Evolutionary conservation across 2,113 vertebrate genomes (phyloP).

Genomic region (Ceuthmochares aereus): DNA sequence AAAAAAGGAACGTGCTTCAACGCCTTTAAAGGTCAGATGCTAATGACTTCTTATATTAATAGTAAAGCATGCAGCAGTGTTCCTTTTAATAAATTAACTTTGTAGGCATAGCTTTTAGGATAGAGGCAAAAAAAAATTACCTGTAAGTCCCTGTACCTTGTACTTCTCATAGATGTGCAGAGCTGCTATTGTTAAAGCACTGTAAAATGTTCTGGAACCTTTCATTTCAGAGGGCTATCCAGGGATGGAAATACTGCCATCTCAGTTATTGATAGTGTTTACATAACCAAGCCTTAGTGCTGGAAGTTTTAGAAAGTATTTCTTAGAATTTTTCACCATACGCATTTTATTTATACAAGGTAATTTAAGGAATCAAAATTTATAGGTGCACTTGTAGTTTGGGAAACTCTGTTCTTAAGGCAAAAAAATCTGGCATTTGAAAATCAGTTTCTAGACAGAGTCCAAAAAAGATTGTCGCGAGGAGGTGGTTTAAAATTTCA

Average conservation of each 20-base stretch:
- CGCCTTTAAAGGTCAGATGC: not conserved
- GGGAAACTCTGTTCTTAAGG: not conserved
- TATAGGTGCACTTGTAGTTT: not conserved
- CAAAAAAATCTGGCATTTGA: not conserved
- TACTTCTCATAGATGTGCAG: not conserved
- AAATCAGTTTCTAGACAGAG: not conserved
- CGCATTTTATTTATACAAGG: not conserved
- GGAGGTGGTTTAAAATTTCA: not conserved
- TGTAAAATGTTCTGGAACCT: not conserved
- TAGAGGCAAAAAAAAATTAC: not conserved
- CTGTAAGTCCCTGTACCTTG: not conserved
- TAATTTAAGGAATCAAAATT: not conserved
- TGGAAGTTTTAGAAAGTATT: not conserved
- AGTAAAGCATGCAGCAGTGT: not conserved
- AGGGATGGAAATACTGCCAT: not conserved
- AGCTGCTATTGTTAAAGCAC: not conserved
- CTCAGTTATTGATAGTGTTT: not conserved
- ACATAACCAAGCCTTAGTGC: not conserved
- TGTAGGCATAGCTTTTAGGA: not conserved
- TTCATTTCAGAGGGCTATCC: not conserved
- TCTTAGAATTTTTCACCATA: rapidly evolving
- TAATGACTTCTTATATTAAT: not conserved
- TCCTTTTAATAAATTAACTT: not conserved
- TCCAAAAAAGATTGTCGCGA: not conserved
- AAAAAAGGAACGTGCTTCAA: not conserved